These are phyloP conservation scores for Mustelus asterias DNA, from an alignment of 2,113 vertebrate genomes.

Conservation along the genomic window DNA sequence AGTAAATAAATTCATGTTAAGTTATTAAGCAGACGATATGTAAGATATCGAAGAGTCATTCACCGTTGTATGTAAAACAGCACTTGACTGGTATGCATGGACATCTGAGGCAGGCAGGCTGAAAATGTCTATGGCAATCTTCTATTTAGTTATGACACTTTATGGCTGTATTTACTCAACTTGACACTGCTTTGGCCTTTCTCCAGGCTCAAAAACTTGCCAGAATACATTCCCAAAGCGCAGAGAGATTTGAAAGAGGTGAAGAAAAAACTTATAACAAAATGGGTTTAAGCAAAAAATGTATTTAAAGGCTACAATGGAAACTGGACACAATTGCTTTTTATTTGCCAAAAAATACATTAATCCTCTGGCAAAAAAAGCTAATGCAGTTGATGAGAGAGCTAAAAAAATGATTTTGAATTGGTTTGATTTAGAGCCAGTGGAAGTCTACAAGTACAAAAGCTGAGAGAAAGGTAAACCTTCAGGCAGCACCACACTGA, in stretches of 20 bases:
- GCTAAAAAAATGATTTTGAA: background rate
- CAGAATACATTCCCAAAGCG: background rate
- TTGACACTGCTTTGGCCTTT: background rate
- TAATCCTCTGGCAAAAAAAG: background rate
- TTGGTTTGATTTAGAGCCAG: background rate
- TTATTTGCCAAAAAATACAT: constrained; percentile 11
- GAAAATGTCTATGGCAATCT: background rate
- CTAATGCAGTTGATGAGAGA: background rate
- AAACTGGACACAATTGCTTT: constrained; percentile 9
- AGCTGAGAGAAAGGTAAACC: background rate
- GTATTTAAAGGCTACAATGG: background rate
- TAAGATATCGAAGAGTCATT: background rate
- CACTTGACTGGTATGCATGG: background rate
- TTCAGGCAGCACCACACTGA: background rate
- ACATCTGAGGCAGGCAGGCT: background rate
- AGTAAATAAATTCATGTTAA: background rate
- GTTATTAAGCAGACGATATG: background rate
- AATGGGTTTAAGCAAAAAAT: background rate
- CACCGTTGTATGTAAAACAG: background rate
- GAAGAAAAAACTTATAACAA: background rate
- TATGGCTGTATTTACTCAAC: background rate
- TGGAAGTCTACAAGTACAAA: background rate
- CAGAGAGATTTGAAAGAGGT: background rate
- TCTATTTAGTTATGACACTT: background rate
- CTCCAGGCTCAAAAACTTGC: background rate